Percentiles rank a stretch among this genome's conserved stretches.
Evolutionary conservation across 2,797 vertebrate species (phyloP).

Genomic region (Typhlichthys eigenmanni): DNA sequence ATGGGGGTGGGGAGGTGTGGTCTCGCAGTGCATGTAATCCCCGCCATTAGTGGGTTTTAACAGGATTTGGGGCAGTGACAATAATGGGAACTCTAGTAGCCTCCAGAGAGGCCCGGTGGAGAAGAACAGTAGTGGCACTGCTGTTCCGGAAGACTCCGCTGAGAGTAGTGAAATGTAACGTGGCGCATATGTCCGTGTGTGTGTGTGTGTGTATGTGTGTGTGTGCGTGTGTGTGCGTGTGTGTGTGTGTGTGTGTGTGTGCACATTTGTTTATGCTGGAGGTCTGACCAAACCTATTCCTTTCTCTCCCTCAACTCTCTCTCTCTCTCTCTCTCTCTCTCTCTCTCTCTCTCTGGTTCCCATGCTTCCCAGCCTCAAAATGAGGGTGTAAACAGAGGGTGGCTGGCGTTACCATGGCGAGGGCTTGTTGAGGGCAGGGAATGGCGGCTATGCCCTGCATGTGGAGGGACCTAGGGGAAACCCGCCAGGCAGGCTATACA

Average conservation of each 20-base stretch:
- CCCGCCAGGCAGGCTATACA: conserved; percentile 51
- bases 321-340: conserved; percentile 13
- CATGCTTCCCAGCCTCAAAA: conserved; percentile 71
- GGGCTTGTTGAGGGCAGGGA: conserved; percentile 68
- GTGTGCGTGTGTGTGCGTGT: conserved; percentile 2
- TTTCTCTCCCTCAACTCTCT: conserved; percentile 12
- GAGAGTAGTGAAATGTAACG: conserved; percentile 50
- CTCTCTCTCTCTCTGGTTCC: conserved; percentile 48
- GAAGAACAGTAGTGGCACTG: conserved; percentile 58
- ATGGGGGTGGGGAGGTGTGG: conserved; percentile 51
- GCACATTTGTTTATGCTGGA: conserved; percentile 11
- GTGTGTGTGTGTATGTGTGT: not conserved
- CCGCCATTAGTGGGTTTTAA: conserved; percentile 78
- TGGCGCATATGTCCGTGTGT: not conserved
- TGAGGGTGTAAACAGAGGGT: conserved; percentile 68
- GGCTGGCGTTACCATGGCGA: conserved; percentile 79
- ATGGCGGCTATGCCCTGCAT: conserved; percentile 78
- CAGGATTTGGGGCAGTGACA: conserved; percentile 75
- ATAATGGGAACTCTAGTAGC: conserved; percentile 74
- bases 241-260: not conserved
- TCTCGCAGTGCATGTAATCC: conserved; percentile 68
- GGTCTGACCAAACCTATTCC: conserved; percentile 35
- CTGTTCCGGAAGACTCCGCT: conserved; percentile 54
- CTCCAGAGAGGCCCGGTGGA: conserved; percentile 61
- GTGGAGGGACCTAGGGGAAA: conserved; percentile 60